A percentile compares a stretch with the other conserved stretches of the same genome.
These are phyloP conservation scores for Pseudochromis fuscus DNA, from an alignment of 2,797 vertebrate genomes.

Conservation along the genomic window DNA sequence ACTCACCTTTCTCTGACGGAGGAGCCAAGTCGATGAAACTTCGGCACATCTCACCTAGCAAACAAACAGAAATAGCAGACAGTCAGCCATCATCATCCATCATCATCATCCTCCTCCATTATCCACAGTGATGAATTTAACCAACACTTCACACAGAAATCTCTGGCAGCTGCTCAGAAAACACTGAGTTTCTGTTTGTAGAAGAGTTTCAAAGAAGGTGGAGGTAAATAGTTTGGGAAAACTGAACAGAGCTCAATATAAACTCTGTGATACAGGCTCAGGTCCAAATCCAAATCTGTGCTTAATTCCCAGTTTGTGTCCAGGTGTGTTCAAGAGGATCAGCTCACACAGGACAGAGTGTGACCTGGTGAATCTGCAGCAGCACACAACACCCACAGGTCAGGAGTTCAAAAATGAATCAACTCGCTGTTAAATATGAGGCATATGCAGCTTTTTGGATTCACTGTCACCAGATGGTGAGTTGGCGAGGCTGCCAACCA, in stretches of 20 bases:
- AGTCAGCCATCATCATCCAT: too few species aligned
- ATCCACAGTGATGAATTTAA: too few species aligned
- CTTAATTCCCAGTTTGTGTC: constrained; percentile 26
- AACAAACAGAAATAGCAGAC: constrained; percentile 36
- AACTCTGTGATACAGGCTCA: constrained; percentile 2
- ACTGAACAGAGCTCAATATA: constrained; percentile 18
- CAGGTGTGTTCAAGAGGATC: constrained; percentile 38
- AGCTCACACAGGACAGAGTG: constrained; percentile 5
- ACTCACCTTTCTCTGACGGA: constrained; percentile 93
- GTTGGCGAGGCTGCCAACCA: constrained; percentile 37
- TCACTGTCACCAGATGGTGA: constrained; percentile 46
- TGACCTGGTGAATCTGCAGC: constrained; percentile 1
- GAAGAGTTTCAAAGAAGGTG: not conserved
- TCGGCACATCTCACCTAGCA: constrained; percentile 92
- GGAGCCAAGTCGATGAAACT: constrained; percentile 97
- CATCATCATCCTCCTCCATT: too few species aligned
- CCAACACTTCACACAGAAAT: not conserved
- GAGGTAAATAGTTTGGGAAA: constrained; percentile 3
- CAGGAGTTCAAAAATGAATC: constrained; percentile 19
- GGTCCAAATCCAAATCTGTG: constrained; percentile 16
- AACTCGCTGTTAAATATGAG: constrained; percentile 37
- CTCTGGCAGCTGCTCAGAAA: not conserved
- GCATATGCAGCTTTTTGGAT: constrained; percentile 42
- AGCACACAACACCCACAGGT: constrained; percentile 5
- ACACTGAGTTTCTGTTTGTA: too few species aligned